phyloP scores from a whole-genome alignment of 2,113 vertebrate species.

The Apteryx mantelli region DNA sequence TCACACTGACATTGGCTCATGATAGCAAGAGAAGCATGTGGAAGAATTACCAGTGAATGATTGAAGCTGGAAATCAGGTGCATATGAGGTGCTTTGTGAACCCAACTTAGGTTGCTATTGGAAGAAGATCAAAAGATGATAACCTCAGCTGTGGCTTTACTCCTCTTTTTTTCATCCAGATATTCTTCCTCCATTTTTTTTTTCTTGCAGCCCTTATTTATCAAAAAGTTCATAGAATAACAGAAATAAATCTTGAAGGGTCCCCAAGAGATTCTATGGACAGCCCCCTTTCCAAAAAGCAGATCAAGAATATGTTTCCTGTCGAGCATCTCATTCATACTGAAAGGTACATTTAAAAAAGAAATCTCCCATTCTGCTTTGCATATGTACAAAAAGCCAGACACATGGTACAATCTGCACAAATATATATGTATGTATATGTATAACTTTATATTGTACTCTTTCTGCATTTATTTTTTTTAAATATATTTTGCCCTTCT shows the following conservation, averaged over 20 bases:
- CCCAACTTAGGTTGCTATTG: neutral
- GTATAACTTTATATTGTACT: neutral
- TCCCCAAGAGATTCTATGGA: neutral
- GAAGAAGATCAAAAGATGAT: neutral
- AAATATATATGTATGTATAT: neutral
- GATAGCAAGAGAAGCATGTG: neutral
- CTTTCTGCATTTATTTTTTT: neutral
- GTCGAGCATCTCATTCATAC: neutral
- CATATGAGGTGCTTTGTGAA: neutral
- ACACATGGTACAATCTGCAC: neutral
- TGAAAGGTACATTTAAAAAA: neutral
- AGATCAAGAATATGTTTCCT: neutral
- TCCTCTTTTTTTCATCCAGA: neutral
- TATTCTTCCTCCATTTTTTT: neutral
- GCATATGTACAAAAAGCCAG: neutral
- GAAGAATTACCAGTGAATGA: neutral
- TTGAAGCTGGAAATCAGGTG: neutral
- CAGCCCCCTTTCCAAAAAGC: neutral
- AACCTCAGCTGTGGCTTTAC: neutral
- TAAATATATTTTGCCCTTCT: neutral
- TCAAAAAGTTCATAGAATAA: neutral
- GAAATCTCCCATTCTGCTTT: neutral
- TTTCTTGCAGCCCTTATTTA: neutral
- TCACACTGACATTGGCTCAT: neutral
- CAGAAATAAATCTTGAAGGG: neutral